Evolutionary conservation across 2,113 vertebrate genomes (phyloP), one percentile per base, ranked within the genome.

Genomic region (Limanda limanda): DNA sequence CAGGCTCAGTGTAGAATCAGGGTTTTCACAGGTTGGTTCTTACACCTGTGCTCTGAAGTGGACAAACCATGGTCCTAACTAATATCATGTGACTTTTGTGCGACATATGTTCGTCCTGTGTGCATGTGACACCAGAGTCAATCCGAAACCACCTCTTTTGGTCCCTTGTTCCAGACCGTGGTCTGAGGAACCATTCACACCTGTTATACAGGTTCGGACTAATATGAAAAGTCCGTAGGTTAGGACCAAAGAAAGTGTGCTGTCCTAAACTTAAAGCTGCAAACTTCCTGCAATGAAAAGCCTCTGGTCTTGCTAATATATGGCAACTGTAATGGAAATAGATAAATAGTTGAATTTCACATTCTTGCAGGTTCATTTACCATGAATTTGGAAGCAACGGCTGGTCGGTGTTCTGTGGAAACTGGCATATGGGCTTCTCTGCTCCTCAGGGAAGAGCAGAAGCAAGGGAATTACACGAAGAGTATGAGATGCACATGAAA

Each of bases 331-430:
- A 85, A 21, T 74, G 67, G 58, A 67, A 81, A 84, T 48, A 77
- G 90, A 88, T 88, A 87, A 90, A 86, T 81, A 77, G 68, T 74
- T 78, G 65, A 79, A 76, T 85, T 89, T 80, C 70, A 84, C 78
- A 81, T 77, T 86, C 48, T 83, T 87, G 71, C 79, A 66, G 88
- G 80, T 81, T 90, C 57, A 71, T 85, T 86, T 79, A 76, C 68
- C 61, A 27, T 31, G 31, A 31, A 1, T 31, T 31, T 31, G 31
- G 31, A 7, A 7, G 72, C 76, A 86, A 68, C 60, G 13, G 61
- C 51, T 73, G 61, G 64, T 73, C 58, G 79, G 80, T 68, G 67
- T 56, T 24, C 42, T 51, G 65, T 79, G 64, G 60, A 80, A 73
- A 83, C 61, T 86, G 65, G 71, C 79, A 83, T 78, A 67, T 74